Base-by-base conservation (phyloP, 2,888 invertebrate species). In the Tetrapedia diversipes region DNA sequence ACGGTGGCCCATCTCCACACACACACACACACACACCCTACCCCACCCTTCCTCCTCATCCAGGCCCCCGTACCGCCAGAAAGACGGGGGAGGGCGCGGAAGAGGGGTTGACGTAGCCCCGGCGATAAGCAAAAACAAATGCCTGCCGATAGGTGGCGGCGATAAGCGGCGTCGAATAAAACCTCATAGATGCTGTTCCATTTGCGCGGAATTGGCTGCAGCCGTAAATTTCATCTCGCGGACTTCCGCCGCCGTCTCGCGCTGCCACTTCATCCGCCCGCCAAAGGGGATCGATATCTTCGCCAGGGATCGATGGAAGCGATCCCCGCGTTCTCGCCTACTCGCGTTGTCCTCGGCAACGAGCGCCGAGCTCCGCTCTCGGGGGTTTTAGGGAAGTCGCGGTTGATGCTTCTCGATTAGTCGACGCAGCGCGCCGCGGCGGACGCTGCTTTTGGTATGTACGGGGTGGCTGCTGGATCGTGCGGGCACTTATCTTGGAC, bases 121-220 rank as follows among this genome's bases (percentile, higher is more conserved):
- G 4, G 22, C 78, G 90, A 90, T 90, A 90, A 89, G 88, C 89
- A 89, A 89, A 90, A 90, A 90, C 89, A 90, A 90, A 90, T 89
- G 90, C 88, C 83, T 82, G 71, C 81, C 83, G 89, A 90, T 88
- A 88, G 84, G 82, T 63, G 66, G 47, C 54, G 61, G 73, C 77
- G 87, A 88, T 88, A 86, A 83, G 61, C 63, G 37, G 27, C 47
- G 45, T 60, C 69, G 83, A 84, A 85, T 85, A 85, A 85, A 85
- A 86, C 79, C 81, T 81, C 86, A 70, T 79, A 72, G 82, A 85
- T 79, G 80, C 77, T 83, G 77, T 83, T 86, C 86, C 85, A 83
- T 86, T 85, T 77, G 77, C 82, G 67, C 67, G 73, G 80, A 83
- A 85, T 84, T 82, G 82, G 77, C 51, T 68, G 60, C 49, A 65